Evolutionary conservation across 2,797 vertebrate species (phyloP).

Genomic region (Odontamblyopus lacepedii): DNA sequence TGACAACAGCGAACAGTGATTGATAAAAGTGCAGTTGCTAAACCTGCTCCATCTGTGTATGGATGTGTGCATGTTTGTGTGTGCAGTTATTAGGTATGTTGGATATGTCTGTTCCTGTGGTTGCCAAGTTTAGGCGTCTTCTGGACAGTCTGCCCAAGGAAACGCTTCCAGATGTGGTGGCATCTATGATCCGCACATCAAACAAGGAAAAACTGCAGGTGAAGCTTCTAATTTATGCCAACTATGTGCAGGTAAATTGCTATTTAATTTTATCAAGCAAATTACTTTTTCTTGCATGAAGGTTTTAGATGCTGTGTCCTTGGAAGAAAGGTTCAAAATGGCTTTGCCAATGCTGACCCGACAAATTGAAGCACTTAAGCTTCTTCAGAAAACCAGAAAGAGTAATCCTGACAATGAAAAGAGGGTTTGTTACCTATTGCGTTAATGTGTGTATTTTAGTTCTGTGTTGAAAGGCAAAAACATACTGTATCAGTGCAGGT

Average conservation of each 20-base stretch:
- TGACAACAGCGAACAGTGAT: neutral
- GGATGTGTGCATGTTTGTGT: slow-evolving; percentile 12
- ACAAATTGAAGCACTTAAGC: slow-evolving; percentile 93
- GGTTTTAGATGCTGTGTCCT: slow-evolving; percentile 91
- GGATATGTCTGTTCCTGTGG: slow-evolving; percentile 94
- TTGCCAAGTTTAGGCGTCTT: slow-evolving; percentile 90
- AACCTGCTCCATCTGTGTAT: slow-evolving; percentile 7
- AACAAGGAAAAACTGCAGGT: slow-evolving; percentile 98
- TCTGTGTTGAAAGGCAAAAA: neutral
- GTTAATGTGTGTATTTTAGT: too few relatives aligned
- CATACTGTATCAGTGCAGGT: slow-evolving; percentile 69
- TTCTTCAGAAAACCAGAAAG: slow-evolving; percentile 92
- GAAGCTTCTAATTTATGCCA: slow-evolving; percentile 9
- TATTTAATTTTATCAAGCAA: neutral
- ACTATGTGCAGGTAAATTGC: too few relatives aligned
- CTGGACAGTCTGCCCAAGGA: slow-evolving; percentile 92
- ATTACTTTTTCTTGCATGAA: slow-evolving; percentile 42
- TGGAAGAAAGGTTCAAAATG: slow-evolving; percentile 93
- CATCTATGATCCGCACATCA: slow-evolving; percentile 92
- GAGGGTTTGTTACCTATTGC: slow-evolving; percentile 72
- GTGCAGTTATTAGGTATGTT: slow-evolving; percentile 92
- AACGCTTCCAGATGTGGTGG: slow-evolving; percentile 91
- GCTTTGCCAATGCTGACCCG: slow-evolving; percentile 90
- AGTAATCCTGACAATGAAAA: slow-evolving; percentile 87
- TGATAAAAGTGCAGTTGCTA: neutral